A percentile compares a stretch with the other conserved stretches of the same genome.
phyloP scores from a whole-genome alignment of 2,888 invertebrate genomes.

The Dendrolimus pini region DNA sequence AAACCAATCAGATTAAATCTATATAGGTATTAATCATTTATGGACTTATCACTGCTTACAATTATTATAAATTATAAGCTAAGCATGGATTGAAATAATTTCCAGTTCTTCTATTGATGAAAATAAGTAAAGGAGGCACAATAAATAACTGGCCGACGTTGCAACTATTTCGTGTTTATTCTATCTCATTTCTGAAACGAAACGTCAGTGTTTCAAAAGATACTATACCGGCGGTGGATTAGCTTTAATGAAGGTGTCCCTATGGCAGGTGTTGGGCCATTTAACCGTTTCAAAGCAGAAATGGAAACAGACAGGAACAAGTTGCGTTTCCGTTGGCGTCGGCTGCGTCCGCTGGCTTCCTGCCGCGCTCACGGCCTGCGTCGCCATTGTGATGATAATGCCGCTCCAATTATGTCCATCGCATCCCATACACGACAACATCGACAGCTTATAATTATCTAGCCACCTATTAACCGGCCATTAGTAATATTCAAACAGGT shows the following conservation, averaged over 20 bases:
- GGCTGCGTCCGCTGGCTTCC: constrained; percentile 13
- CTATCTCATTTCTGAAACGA: background rate
- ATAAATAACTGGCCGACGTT: background rate
- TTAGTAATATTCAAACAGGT: background rate
- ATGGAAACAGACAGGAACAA: background rate
- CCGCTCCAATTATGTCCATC: constrained; percentile 42
- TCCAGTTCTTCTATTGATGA: no score
- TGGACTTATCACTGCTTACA: no score
- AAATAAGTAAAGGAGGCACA: background rate
- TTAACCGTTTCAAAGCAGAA: background rate
- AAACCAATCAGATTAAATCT: no score
- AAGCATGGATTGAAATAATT: no score
- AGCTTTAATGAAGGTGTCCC: background rate
- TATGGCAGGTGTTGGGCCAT: background rate
- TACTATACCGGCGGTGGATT: background rate
- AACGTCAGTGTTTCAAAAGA: background rate
- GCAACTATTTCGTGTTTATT: background rate
- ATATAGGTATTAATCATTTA: no score
- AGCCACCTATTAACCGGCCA: constrained; percentile 12
- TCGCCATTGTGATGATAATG: constrained; percentile 44
- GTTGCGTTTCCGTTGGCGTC: background rate
- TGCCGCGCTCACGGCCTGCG: constrained; percentile 14
- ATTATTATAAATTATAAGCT: no score
- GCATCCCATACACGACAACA: constrained; percentile 18
- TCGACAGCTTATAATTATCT: constrained; percentile 21